phyloP scores from a whole-genome alignment of 2,113 vertebrate genomes.

The Chloropsis hardwickii region DNA sequence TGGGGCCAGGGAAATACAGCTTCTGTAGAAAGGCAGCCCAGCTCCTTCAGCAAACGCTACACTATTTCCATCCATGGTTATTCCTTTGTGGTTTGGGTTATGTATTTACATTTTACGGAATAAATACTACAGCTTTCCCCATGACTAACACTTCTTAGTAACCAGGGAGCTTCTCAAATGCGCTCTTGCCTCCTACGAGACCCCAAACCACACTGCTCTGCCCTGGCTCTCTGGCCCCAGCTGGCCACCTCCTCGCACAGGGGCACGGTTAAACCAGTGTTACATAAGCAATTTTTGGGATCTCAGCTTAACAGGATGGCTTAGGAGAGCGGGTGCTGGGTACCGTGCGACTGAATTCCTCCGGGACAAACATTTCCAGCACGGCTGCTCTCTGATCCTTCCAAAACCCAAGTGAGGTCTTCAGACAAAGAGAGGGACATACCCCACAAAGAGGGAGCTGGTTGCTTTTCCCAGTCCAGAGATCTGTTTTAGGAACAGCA shows the following conservation, averaged over 20 bases:
- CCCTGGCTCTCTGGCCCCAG: slow-evolving; percentile 10
- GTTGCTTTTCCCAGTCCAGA: neutral
- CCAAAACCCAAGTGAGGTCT: neutral
- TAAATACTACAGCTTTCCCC: slow-evolving; percentile 65
- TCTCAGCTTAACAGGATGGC: neutral
- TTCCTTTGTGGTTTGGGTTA: slow-evolving; percentile 64
- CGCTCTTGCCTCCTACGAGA: slow-evolving; percentile 44
- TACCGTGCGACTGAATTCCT: neutral
- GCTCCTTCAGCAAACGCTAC: slow-evolving; percentile 45
- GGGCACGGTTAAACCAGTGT: neutral
- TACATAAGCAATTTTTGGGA: neutral
- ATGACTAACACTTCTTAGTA: slow-evolving; percentile 64
- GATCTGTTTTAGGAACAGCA: neutral
- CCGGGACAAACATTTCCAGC: neutral
- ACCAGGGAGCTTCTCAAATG: slow-evolving; percentile 50
- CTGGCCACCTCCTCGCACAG: neutral
- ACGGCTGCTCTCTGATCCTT: neutral
- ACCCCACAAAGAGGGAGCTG: neutral
- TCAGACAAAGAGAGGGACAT: neutral
- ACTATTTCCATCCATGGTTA: slow-evolving; percentile 53
- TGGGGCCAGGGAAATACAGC: slow-evolving; percentile 46
- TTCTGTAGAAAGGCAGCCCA: slow-evolving; percentile 33
- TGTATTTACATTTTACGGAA: slow-evolving; percentile 65
- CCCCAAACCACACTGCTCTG: slow-evolving; percentile 22
- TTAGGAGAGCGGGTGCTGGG: neutral